Conservation (phyloP, 1,140 invertebrate genomes). For the Dryas iulia region DNA sequence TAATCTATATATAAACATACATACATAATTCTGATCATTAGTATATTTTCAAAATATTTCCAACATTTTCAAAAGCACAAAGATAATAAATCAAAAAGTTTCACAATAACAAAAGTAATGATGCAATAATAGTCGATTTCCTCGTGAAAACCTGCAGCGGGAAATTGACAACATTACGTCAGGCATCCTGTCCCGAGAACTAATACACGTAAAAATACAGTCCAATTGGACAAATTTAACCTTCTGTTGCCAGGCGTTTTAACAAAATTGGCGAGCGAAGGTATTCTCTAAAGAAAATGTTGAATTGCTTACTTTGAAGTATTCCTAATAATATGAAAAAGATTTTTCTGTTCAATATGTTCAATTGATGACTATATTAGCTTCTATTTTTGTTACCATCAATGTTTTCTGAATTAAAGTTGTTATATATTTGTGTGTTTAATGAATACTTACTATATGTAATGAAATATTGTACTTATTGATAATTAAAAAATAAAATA, state of each 20-base stretch:
- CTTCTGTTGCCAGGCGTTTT: conserved; percentile 13
- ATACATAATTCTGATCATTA: no score
- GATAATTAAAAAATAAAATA: background rate
- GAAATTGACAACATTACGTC: conserved; percentile 36
- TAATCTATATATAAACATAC: no score
- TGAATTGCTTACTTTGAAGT: conserved; percentile 1
- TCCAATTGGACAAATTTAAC: conserved; percentile 31
- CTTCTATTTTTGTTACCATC: background rate
- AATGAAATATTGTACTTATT: background rate
- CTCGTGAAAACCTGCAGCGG: conserved; percentile 31
- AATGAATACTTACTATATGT: background rate
- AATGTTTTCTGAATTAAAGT: background rate
- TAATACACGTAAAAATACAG: conserved; percentile 38
- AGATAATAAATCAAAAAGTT: background rate
- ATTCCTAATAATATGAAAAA: background rate
- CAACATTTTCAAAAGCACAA: background rate
- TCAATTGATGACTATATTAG: background rate
- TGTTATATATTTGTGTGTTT: background rate
- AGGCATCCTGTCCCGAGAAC: conserved; percentile 32
- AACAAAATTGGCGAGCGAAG: conserved; percentile 7
- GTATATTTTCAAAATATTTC: no score
- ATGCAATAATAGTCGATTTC: conserved; percentile 52
- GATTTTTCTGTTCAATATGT: background rate
- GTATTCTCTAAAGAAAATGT: conserved; percentile 2
- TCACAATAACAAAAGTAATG: conserved; percentile 10